Evolutionary conservation across 1,140 invertebrate species (phyloP).

Genomic region (Rhyzopertha dominica): DNA sequence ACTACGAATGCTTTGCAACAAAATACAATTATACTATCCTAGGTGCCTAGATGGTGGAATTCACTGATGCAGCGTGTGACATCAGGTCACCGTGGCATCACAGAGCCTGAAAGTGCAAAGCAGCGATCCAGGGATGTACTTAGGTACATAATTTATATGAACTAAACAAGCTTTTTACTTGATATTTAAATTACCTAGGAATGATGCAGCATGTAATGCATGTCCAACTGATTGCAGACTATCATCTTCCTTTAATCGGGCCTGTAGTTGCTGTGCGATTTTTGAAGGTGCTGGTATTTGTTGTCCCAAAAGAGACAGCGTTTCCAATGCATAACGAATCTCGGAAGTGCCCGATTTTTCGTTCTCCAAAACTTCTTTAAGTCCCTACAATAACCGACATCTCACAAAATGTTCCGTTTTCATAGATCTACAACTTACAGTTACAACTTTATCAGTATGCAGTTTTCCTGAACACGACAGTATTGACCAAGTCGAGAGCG

Average conservation of each 20-base stretch:
- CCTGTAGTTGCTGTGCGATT: conserved; percentile 33
- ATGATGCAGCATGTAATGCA: conserved; percentile 72
- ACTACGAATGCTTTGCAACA: no score
- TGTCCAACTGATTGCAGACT: conserved; percentile 67
- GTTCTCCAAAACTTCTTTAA: conserved; percentile 30
- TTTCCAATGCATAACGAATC: conserved; percentile 38
- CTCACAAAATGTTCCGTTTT: no score
- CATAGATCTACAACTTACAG: conserved; percentile 28
- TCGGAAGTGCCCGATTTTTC: conserved; percentile 31
- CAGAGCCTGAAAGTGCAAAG: no score
- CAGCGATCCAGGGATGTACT: no score
- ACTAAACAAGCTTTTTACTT: no score
- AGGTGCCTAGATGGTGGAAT: no score
- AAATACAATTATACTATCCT: no score
- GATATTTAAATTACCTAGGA: no score
- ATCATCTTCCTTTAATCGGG: conserved; percentile 40
- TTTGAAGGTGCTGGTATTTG: conserved; percentile 33
- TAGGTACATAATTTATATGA: no score
- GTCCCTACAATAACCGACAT: conserved; percentile 13
- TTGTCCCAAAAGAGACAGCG: conserved; percentile 28
- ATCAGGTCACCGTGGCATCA: no score
- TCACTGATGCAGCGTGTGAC: no score
- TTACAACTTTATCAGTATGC: conserved; percentile 28
- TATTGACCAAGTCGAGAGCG: conserved; percentile 25
- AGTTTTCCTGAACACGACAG: conserved; percentile 36